phyloP scores from a whole-genome alignment of 1,140 invertebrate species.

The Drosophila mauritiana region DNA sequence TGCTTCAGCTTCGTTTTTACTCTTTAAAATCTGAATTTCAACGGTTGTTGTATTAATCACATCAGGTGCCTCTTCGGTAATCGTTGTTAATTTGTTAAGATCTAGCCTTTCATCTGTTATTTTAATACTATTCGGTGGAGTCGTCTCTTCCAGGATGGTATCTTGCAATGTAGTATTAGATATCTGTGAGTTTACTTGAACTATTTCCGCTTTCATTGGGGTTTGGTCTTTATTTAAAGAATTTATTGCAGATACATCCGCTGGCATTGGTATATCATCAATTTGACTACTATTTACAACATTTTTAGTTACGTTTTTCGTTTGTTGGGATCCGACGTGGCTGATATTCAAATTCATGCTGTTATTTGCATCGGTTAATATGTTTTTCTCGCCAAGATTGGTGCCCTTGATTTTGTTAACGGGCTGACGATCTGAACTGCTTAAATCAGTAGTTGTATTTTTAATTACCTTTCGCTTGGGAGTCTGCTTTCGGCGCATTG shows the following conservation, averaged over 20 bases:
- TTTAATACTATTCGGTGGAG: neutral
- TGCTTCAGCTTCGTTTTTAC: neutral
- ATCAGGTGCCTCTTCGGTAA: neutral
- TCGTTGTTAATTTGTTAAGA: neutral
- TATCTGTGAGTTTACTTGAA: neutral
- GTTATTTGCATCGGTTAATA: neutral
- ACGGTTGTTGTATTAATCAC: neutral
- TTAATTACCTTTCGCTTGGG: conserved; percentile 30
- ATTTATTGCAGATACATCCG: neutral
- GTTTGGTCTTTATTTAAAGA: neutral
- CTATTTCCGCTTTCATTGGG: too few relatives aligned
- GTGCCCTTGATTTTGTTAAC: conserved; percentile 8
- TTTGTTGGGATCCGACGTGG: conserved; percentile 6
- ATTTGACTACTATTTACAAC: conserved; percentile 2
- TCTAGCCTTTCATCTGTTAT: neutral
- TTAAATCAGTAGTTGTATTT: conserved; percentile 16
- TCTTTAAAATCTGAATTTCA: neutral
- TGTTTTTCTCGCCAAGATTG: conserved; percentile 3
- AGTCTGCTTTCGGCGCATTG: neutral
- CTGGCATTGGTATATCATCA: neutral
- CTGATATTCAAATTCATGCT: conserved; percentile 6
- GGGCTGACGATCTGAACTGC: neutral
- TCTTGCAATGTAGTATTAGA: neutral
- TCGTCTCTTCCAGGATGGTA: neutral
- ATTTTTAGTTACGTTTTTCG: conserved; percentile 3